Evolutionary conservation across 2,113 vertebrate species (phyloP).

Genomic region (Anhinga anhinga): DNA sequence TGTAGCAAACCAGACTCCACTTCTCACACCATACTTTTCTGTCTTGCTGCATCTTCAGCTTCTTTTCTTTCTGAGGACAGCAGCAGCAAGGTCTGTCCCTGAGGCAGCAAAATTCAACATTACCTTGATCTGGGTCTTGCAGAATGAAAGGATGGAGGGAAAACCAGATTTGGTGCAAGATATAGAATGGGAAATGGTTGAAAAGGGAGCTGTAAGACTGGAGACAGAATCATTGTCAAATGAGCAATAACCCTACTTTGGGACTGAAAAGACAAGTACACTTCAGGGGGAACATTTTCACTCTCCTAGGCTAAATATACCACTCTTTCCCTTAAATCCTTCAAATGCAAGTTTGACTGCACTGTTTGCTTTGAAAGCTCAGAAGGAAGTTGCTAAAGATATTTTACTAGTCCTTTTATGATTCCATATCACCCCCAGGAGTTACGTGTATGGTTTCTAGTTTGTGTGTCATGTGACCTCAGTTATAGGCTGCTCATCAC

Average conservation of each 20-base stretch:
- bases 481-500: neutral
- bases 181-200: neutral
- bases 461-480: neutral
- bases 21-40: rapidly evolving
- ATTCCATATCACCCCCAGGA: neutral
- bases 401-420: neutral
- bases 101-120: neutral
- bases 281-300: neutral
- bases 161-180: neutral
- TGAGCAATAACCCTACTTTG: neutral
- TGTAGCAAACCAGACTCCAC: neutral
- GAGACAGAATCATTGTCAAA: neutral
- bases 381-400: neutral
- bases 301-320: neutral
- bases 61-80: neutral
- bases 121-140: neutral
- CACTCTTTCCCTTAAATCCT: neutral
- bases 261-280: neutral
- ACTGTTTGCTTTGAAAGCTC: neutral
- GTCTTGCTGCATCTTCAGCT: neutral
- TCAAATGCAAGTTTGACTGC: neutral
- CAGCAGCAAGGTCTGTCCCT: neutral
- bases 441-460: neutral
- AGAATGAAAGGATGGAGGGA: neutral
- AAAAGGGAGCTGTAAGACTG: neutral